These are phyloP conservation scores for Danio tinwini DNA, from an alignment of 2,797 vertebrate species.

Conservation along the genomic window DNA sequence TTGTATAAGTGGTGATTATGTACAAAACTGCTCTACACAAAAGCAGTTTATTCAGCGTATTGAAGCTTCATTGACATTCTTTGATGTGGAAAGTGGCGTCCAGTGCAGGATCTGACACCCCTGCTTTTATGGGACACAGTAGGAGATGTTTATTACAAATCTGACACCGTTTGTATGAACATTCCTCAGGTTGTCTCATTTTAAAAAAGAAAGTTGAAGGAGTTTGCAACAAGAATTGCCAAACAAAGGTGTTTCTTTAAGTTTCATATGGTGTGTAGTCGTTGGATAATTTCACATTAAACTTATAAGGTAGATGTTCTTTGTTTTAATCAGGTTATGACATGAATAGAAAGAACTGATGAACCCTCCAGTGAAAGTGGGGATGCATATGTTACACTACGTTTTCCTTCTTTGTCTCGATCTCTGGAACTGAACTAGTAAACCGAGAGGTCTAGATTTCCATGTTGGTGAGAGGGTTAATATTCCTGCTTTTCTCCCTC, in stretches of 20 bases:
- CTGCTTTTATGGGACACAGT: no score
- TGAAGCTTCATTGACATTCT: background rate
- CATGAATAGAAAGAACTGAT: background rate
- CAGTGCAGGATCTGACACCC: no score
- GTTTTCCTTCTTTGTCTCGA: background rate
- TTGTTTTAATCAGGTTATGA: background rate
- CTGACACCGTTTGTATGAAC: background rate
- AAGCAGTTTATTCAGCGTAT: background rate
- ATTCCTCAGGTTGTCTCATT: conserved; percentile 3
- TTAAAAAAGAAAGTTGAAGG: background rate
- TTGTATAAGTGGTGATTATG: no score
- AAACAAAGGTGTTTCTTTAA: background rate
- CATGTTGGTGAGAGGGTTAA: conserved; percentile 3
- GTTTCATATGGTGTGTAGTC: background rate
- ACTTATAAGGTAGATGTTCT: background rate
- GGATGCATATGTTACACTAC: conserved; percentile 50
- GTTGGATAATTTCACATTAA: background rate
- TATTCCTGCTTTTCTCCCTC: background rate
- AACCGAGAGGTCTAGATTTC: background rate
- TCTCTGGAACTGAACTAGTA: background rate
- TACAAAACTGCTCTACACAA: background rate
- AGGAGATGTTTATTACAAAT: background rate
- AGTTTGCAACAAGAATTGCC: background rate
- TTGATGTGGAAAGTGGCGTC: background rate
- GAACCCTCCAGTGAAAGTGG: conserved; percentile 2